phyloP scores from a whole-genome alignment of 2,888 invertebrate species.

The Tipula unca region DNA sequence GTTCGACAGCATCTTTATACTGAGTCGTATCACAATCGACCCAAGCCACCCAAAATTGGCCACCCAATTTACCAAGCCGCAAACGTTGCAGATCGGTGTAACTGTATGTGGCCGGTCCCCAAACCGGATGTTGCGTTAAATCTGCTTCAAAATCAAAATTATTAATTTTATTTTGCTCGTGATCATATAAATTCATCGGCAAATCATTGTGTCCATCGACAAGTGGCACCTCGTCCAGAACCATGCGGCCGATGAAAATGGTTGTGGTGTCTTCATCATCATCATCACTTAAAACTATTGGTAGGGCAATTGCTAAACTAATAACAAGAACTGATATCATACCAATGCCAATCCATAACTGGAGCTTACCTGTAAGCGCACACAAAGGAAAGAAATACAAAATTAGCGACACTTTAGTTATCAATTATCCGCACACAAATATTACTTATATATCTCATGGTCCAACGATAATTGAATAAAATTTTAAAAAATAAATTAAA shows the following conservation, averaged over 20 bases:
- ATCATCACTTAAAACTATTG: neutral
- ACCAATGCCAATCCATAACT: neutral
- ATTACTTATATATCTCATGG: neutral
- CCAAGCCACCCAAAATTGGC: conserved; percentile 55
- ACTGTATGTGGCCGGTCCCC: conserved; percentile 36
- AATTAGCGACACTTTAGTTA: neutral
- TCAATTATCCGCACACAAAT: neutral
- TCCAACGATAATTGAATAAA: neutral
- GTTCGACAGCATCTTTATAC: conserved; percentile 47
- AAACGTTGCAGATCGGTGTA: conserved; percentile 49
- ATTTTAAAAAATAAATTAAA: no score
- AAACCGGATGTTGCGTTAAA: conserved; percentile 37
- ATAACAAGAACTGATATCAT: neutral
- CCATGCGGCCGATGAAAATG: conserved; percentile 19
- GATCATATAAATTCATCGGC: conserved; percentile 39
- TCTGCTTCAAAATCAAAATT: conserved; percentile 39
- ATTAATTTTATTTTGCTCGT: conserved; percentile 38
- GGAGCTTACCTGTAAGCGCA: neutral
- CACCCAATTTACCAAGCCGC: conserved; percentile 46
- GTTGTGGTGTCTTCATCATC: neutral
- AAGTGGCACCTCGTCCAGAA: conserved; percentile 23
- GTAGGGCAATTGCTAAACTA: neutral
- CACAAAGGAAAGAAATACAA: neutral
- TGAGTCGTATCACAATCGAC: conserved; percentile 44
- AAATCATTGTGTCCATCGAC: conserved; percentile 43